Percentiles rank a stretch among this genome's conserved stretches.
These are phyloP conservation scores for Eubucco bourcierii DNA, from an alignment of 2,113 vertebrate species.

Conservation along the genomic window DNA sequence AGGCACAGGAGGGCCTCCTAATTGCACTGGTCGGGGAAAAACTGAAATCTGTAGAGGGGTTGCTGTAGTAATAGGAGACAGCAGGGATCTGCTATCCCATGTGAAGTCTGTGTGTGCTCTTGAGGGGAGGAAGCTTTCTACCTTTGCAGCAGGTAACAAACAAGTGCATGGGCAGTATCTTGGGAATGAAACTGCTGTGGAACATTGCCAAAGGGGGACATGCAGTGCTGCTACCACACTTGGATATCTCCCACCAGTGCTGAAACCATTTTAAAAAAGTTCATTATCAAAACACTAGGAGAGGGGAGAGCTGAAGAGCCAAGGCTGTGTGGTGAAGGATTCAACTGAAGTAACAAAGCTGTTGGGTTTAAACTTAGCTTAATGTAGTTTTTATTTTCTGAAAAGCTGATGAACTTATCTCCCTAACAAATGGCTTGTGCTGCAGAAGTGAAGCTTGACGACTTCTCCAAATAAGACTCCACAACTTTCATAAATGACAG, in stretches of 20 bases:
- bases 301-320: not conserved
- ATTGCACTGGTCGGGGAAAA: not conserved
- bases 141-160: not conserved
- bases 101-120: not conserved
- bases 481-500: not conserved
- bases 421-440: not conserved
- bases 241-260: not conserved
- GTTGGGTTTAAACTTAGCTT: conserved; percentile 2
- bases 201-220: not conserved
- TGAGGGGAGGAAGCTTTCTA: not conserved
- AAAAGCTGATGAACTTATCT: not conserved
- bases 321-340: not conserved
- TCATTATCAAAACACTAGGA: not conserved
- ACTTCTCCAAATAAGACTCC: not conserved
- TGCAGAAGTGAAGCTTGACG: not conserved
- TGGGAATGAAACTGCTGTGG: not conserved
- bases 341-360: conserved; percentile 12
- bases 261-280: not conserved
- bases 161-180: not conserved
- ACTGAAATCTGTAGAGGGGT: not conserved
- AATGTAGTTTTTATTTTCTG: not conserved
- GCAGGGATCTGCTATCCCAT: not conserved
- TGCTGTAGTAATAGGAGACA: not conserved
- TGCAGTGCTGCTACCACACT: not conserved
- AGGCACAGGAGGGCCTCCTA: no score